phyloP scores from a whole-genome alignment of 1,140 invertebrate genomes.

The Lordiphosa stackelbergi region DNA sequence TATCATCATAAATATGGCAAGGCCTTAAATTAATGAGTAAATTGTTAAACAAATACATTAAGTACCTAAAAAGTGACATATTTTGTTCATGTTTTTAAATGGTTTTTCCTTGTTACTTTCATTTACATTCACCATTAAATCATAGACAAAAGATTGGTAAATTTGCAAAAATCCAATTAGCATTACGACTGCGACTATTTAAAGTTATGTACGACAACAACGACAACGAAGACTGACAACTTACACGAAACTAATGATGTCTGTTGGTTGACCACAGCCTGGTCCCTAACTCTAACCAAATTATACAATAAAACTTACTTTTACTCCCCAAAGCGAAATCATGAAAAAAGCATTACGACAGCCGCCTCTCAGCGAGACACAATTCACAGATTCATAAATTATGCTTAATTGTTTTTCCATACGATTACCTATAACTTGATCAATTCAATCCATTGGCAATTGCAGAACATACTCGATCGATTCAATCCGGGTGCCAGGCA shows the following conservation, averaged over 20 bases:
- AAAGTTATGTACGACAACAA: slow-evolving; percentile 6
- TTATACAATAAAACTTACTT: slow-evolving; percentile 54
- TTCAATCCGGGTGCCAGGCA: slow-evolving; percentile 94
- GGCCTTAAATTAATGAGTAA: no score
- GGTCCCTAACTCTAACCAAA: slow-evolving; percentile 29
- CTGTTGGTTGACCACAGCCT: slow-evolving; percentile 46
- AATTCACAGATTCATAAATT: slow-evolving; percentile 44
- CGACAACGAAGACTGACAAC: not conserved
- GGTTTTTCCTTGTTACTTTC: slow-evolving; percentile 24
- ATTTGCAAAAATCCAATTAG: slow-evolving; percentile 42
- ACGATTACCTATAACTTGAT: slow-evolving; percentile 23
- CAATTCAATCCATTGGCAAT: slow-evolving; percentile 58
- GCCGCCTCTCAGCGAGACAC: slow-evolving; percentile 10
- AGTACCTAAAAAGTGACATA: no score
- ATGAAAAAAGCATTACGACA: slow-evolving; percentile 47
- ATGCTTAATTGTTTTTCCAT: slow-evolving; percentile 42
- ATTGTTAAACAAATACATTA: no score
- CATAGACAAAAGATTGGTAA: slow-evolving; percentile 29
- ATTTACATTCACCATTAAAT: slow-evolving; percentile 42
- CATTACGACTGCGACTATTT: slow-evolving; percentile 34
- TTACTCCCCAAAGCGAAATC: slow-evolving; percentile 49
- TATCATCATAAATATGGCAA: no score
- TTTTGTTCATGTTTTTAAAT: no score
- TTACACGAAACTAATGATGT: slow-evolving; percentile 65
- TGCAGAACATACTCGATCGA: slow-evolving; percentile 95